Conservation (phyloP, 2,113 vertebrate species). For the Rhodinocichla rosea region DNA sequence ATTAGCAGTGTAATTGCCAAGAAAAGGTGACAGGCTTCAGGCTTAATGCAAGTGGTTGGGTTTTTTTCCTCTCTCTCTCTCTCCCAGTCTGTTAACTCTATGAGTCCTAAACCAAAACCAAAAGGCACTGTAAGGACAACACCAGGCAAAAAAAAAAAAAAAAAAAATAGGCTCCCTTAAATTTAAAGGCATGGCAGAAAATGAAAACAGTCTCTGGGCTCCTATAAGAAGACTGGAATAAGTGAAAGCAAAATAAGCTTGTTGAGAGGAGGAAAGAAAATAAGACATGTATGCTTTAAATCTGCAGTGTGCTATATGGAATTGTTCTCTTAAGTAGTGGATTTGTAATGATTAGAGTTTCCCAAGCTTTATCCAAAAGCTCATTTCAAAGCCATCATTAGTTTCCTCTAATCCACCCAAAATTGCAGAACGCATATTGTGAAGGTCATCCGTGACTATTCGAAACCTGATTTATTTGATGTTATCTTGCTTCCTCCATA, state of each 20-base stretch:
- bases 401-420: conserved; percentile 75
- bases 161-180: background rate
- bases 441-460: conserved; percentile 55
- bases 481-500: background rate
- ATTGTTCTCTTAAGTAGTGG: conserved; percentile 68
- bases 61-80: conserved; percentile 8
- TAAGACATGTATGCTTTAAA: conserved; percentile 54
- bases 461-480: conserved; percentile 38
- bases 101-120: conserved; percentile 68
- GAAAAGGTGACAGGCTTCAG: conserved; percentile 92
- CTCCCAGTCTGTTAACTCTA: conserved; percentile 74
- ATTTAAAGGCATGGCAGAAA: conserved; percentile 7
- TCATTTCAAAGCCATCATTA: conserved; percentile 74
- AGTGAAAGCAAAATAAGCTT: conserved; percentile 50
- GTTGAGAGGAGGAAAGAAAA: conserved; percentile 25
- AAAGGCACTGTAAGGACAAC: conserved; percentile 52
- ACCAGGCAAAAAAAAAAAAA: background rate
- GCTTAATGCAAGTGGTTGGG: conserved; percentile 74
- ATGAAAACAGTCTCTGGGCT: background rate
- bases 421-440: conserved; percentile 65
- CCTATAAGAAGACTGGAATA: background rate
- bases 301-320: conserved; percentile 32
- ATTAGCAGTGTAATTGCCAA: conserved; percentile 90
- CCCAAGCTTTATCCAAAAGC: conserved; percentile 75
- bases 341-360: conserved; percentile 77